Conservation (phyloP, 2,113 vertebrate species). For the Ciconia boyciana region DNA sequence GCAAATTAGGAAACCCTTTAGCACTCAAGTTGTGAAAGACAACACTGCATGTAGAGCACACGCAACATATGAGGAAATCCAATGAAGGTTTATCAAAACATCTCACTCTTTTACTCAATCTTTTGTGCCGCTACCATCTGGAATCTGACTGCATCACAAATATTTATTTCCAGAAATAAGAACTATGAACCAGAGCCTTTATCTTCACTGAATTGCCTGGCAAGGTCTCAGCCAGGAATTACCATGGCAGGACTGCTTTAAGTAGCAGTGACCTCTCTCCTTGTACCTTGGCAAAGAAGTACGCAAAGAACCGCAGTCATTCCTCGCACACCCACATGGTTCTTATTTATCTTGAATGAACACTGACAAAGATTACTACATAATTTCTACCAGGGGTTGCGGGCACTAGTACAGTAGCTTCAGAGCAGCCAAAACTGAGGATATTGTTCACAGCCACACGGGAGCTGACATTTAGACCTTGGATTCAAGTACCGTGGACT, state of each 20-base stretch:
- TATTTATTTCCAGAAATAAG: background rate
- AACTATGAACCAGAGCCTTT: background rate
- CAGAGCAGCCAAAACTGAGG: conserved; percentile 1
- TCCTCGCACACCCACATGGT: background rate
- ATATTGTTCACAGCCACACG: background rate
- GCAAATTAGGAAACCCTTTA: conserved; percentile 22
- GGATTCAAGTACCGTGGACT: background rate
- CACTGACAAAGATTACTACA: conserved; percentile 4
- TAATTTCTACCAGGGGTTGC: conserved; percentile 23
- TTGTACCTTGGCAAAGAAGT: background rate
- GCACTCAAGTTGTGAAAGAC: background rate
- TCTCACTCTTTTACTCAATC: background rate
- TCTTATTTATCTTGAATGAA: conserved; percentile 55
- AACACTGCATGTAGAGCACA: background rate
- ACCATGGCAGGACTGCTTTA: background rate
- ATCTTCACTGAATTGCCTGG: background rate
- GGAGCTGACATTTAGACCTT: background rate
- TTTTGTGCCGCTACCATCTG: background rate
- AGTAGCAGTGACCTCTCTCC: background rate
- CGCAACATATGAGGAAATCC: fast-evolving
- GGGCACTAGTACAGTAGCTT: background rate
- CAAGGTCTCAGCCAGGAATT: background rate
- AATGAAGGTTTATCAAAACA: background rate
- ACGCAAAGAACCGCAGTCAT: background rate
- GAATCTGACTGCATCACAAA: background rate